Percentiles rank a stretch among this genome's conserved stretches.
These are phyloP conservation scores for Varanus komodoensis DNA, from an alignment of 2,113 vertebrate species.

Conservation along the genomic window DNA sequence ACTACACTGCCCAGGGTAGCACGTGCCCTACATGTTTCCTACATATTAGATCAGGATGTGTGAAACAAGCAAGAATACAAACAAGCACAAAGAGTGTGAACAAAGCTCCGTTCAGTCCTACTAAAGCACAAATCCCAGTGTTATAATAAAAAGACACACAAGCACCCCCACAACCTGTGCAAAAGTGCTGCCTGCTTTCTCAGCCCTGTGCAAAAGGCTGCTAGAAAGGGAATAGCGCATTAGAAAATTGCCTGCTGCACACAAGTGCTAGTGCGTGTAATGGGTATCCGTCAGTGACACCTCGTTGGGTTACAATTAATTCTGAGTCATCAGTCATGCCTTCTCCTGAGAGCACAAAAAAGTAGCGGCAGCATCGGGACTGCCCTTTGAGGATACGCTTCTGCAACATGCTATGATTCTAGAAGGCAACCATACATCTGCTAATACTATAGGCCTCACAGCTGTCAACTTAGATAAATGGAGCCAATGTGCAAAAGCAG, in stretches of 20 bases:
- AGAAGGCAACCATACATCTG: slow-evolving; percentile 41
- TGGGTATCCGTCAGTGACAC: slow-evolving; percentile 53
- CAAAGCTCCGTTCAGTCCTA: not conserved
- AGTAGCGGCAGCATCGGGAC: slow-evolving; percentile 25
- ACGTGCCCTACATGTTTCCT: no score
- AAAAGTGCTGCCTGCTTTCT: not conserved
- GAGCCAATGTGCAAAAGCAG: not conserved
- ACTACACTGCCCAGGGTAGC: not conserved
- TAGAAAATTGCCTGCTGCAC: slow-evolving; percentile 33
- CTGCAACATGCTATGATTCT: slow-evolving; percentile 45
- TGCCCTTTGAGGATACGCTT: slow-evolving; percentile 51
- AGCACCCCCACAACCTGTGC: no score
- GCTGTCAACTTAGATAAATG: slow-evolving; percentile 53
- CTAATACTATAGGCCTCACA: slow-evolving; percentile 45
- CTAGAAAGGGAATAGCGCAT: slow-evolving; percentile 24
- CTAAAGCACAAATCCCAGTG: not conserved
- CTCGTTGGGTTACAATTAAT: slow-evolving; percentile 55
- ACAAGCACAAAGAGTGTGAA: not conserved
- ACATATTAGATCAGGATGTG: not conserved
- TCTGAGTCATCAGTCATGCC: slow-evolving; percentile 51
- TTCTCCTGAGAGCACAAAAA: slow-evolving; percentile 45
- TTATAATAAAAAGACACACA: not conserved
- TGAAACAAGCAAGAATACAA: not conserved
- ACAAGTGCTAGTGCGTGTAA: not conserved
- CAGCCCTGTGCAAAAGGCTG: slow-evolving; percentile 17